A percentile compares a stretch with the other conserved stretches of the same genome.
Evolutionary conservation across 2,797 vertebrate genomes (phyloP).

Genomic region (Amblyraja radiata): DNA sequence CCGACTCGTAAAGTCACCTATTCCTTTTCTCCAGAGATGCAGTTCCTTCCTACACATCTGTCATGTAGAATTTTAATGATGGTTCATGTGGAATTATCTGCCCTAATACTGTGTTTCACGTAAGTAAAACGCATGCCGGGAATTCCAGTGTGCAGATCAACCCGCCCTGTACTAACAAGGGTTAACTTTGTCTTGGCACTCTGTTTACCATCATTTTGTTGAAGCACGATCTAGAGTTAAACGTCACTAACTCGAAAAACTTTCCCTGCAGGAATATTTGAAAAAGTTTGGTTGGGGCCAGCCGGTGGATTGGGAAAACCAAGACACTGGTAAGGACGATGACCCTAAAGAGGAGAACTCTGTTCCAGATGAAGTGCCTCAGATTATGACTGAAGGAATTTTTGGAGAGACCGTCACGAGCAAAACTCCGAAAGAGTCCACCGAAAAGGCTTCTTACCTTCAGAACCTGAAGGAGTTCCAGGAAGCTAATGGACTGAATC

Average conservation of each 20-base stretch:
- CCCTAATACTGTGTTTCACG: not conserved
- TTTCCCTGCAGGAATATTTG: conserved; percentile 42
- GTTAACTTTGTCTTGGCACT: not conserved
- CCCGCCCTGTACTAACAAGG: not conserved
- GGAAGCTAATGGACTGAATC: conserved; percentile 42
- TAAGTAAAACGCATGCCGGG: not conserved
- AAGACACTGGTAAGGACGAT: conserved; percentile 34
- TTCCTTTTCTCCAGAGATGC: too few species aligned
- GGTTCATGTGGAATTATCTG: not conserved
- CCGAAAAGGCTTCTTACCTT: conserved; percentile 33
- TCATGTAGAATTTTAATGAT: too few species aligned
- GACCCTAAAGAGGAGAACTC: conserved; percentile 36
- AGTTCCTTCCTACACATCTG: too few species aligned
- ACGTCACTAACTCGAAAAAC: not conserved
- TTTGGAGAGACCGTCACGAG: not conserved
- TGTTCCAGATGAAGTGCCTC: conserved; percentile 42
- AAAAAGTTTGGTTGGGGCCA: conserved; percentile 43
- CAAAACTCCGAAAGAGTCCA: not conserved
- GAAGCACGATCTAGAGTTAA: not conserved
- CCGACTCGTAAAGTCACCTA: too few species aligned
- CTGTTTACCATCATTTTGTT: not conserved
- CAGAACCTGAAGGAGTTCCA: conserved; percentile 43
- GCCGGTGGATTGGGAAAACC: conserved; percentile 42
- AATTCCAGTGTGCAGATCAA: not conserved
- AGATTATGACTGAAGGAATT: conserved; percentile 40